These are phyloP conservation scores for Gymnoscelis rufifasciata DNA, from an alignment of 2,888 invertebrate genomes.

Conservation along the genomic window DNA sequence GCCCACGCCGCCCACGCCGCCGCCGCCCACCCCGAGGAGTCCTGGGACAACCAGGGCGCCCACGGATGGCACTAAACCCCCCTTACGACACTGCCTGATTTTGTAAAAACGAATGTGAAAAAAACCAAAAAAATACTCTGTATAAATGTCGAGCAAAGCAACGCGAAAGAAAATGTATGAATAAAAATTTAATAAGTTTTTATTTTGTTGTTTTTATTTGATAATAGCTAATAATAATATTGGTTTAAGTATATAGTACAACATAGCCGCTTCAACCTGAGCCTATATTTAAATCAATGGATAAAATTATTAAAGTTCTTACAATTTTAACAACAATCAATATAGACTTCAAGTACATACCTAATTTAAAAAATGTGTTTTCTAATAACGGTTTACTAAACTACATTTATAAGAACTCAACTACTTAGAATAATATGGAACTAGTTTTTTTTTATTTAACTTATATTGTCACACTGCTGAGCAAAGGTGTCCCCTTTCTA, in stretches of 20 bases:
- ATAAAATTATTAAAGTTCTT: too few relatives aligned
- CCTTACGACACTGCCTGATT: conserved; percentile 58
- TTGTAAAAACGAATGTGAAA: conserved; percentile 67
- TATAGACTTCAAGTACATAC: too few relatives aligned
- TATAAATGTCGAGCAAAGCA: conserved; percentile 70
- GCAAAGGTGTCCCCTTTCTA: too few relatives aligned
- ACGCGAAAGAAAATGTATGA: conserved; percentile 70
- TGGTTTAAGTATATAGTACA: neutral
- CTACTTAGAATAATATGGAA: too few relatives aligned
- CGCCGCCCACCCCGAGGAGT: conserved; percentile 66
- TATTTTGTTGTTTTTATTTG: conserved; percentile 33
- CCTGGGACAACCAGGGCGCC: conserved; percentile 56
- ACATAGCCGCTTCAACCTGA: too few relatives aligned
- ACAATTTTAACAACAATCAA: too few relatives aligned
- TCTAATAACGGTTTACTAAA: too few relatives aligned
- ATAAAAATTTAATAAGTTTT: conserved; percentile 62
- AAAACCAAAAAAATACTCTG: conserved; percentile 54
- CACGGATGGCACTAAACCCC: conserved; percentile 66
- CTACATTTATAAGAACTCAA: too few relatives aligned
- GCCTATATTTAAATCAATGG: too few relatives aligned
- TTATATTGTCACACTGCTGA: too few relatives aligned
- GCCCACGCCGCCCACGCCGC: conserved; percentile 69
- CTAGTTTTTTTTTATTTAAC: too few relatives aligned
- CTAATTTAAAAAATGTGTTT: too few relatives aligned
- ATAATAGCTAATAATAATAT: neutral